Evolutionary conservation across 2,113 vertebrate genomes (phyloP), one percentile per base, ranked within the genome.

Genomic region (Vicugna pacos): DNA sequence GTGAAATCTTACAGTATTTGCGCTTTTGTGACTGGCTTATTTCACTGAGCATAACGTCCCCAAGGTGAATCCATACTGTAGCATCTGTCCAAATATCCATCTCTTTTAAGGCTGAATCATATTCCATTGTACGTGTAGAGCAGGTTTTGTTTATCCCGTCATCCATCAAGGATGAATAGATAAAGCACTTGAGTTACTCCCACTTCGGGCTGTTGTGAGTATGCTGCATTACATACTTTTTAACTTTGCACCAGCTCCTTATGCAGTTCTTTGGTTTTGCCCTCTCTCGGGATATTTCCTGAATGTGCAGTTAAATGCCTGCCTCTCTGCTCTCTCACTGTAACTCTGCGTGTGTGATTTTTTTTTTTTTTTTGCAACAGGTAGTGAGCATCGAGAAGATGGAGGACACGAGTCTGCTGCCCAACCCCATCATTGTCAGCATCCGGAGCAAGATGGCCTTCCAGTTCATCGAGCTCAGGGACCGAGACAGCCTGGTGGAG

Each of bases 351-450:
- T 0, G 12, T 6, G 1, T 54, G 6, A 1, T 54, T 38, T 84
- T 1, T 42, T 38, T 42, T 1, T 92, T 42, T 38, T 42, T 42
- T 92, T 60, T 70, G 96, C 24, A 24, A 81, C 98, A 99, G 99
- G 99, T 99, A 19, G 98, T 99, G 97, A 99, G 99, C 72, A 99
- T 99, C 46, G 99, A 99, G 97, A 99, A 99, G 94, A 99, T 99
- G 58, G 99, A 99, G 96, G 99, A 99, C 98, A 99, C 99, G 0
- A 98, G 98, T n/a, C 96, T 98, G 62, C 99, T 99, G 17, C 99
- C 99, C 0, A 99, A 99, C 83, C 99, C 99, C 5, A 99, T 99
- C 96, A 99, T 99, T 16, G 96, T 99, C 91, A 99, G 99, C 58
- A 92, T 99, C 83, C 98, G 99, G 72, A 99, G 99, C 46, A 99